Base-by-base conservation (phyloP, 2,888 invertebrate genomes). In the Hemicrepidius hirtus region DNA sequence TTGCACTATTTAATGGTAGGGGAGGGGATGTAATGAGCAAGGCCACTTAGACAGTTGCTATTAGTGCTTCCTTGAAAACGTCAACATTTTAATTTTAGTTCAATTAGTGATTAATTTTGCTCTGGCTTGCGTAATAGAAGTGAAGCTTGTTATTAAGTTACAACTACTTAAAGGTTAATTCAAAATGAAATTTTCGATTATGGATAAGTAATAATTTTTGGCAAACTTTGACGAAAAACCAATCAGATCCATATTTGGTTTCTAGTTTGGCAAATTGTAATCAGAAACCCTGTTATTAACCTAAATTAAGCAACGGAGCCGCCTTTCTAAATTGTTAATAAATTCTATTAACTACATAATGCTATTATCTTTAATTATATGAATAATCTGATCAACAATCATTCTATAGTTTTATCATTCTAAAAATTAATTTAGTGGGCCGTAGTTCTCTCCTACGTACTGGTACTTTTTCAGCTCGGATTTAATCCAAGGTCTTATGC, bases 201-300 rank as follows among this genome's bases (percentile, higher is more conserved):
- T 3, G 18, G 18, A 32, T 44, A 18, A 16, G 44, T 24, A 13
- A n/a, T 28, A 53, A 53, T 20, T 18, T 37, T 57, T 37, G n/a
- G 18, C 37, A n/a, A 20, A 37, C 20, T 37, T 37, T n/a, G 7
- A 20, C 35, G 10, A 57, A 57, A n/a, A 57, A 32, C 35, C 40
- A 20, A 28, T 10, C 57, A 20, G 37, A 21, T 37, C 67, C 59
- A 37, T 67, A 40, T 59, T 59, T 67, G 67, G 67, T 5, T 9
- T 16, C 53, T 28, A 67, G 59, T 53, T 65, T 65, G 37, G 18
- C 40, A 57, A 55, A 57, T 46, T 28, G 59, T 55, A 57, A 67
- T 57, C 50, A 67, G 44, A 53, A 55, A 44, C 32, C 55, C 67
- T 46, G 53, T 67, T 67, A 67, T 67, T 67, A 55, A 67, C 67